Evolutionary conservation across 2,113 vertebrate genomes (phyloP).

Genomic region (Muntiacus muntjak): DNA sequence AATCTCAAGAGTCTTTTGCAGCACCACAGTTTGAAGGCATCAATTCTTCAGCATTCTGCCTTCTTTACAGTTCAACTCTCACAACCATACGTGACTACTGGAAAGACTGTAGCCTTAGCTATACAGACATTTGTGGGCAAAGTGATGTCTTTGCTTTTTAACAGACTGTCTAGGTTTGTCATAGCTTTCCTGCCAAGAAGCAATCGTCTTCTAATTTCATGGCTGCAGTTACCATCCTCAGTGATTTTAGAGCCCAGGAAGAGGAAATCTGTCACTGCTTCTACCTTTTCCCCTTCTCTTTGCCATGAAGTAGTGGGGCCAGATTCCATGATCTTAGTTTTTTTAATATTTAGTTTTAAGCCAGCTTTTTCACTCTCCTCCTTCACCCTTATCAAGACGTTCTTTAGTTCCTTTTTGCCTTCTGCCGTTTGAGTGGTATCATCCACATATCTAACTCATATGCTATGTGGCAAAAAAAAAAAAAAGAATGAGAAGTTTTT

Average conservation of each 20-base stretch:
- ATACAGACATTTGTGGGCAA: background rate
- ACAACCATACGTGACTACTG: background rate
- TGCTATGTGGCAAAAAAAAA: background rate
- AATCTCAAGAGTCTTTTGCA: background rate
- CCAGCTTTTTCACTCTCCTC: background rate
- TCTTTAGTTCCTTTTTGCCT: background rate
- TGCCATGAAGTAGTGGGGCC: background rate
- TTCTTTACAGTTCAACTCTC: background rate
- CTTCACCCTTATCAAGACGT: background rate
- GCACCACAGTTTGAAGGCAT: background rate
- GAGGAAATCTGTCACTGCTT: background rate
- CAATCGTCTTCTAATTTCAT: background rate
- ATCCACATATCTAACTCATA: background rate
- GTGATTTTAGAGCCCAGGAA: background rate
- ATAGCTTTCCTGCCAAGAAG: background rate
- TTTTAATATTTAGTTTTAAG: background rate
- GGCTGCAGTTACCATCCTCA: background rate
- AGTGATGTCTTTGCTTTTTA: background rate
- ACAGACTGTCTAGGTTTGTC: background rate
- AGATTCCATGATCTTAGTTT: background rate
- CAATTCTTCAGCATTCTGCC: background rate
- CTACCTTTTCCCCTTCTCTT: background rate
- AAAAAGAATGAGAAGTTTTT: background rate
- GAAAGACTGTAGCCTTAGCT: background rate
- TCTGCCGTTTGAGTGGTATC: background rate